Base-by-base conservation (phyloP, 2,113 vertebrate genomes). In the Phylloscopus trochiloides region DNA sequence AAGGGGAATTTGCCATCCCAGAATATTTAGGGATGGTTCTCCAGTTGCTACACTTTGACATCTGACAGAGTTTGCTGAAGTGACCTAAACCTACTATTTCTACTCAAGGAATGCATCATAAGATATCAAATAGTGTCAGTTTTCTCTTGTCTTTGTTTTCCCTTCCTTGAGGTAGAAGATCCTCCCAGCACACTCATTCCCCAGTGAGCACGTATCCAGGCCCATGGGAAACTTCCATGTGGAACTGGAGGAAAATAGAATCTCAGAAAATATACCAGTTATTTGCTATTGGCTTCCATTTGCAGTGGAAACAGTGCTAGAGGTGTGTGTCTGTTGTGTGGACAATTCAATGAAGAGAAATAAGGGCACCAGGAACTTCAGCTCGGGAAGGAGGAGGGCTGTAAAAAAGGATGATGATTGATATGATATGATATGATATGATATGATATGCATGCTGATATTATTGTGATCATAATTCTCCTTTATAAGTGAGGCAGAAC, bases 11-110 rank as follows among this genome's bases (percentile, higher is more conserved):
- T 24, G 43, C 29, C 59, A 14, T 65, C 24, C n/a, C 36, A 28
- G 62, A 87, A 85, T 94, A 89, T 88, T 74, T 65, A 38, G 68
- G 83, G 75, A 72, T 63, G 83, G 63, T 93, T 97, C 36, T 87
- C 36, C 0, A 1, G 24, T 32, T 40, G 25, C 61, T 68, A 7
- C 31, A 22, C 16, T 88, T 80, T 24, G 65, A 42, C 40, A 59
- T 55, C 21, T 57, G 81, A 24, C 25, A 51, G 59, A 47, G n/a
- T 67, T 85, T 91, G 18, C 20, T 85, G 36, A 78, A 90, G 7
- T 48, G 24, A 47, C 74, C 42, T 55, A 55, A 71, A 55, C 40
- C 74, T 22, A 10, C 36, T 18, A 14, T 45, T 68, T 34, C 38
- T 50, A 26, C 31, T 42, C 57, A 45, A 32, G 75, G 34, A 54